A percentile compares a stretch with the other conserved stretches of the same genome.
These are phyloP conservation scores for Halcyon chelicuti DNA, from an alignment of 2,797 vertebrate genomes.

Conservation along the genomic window DNA sequence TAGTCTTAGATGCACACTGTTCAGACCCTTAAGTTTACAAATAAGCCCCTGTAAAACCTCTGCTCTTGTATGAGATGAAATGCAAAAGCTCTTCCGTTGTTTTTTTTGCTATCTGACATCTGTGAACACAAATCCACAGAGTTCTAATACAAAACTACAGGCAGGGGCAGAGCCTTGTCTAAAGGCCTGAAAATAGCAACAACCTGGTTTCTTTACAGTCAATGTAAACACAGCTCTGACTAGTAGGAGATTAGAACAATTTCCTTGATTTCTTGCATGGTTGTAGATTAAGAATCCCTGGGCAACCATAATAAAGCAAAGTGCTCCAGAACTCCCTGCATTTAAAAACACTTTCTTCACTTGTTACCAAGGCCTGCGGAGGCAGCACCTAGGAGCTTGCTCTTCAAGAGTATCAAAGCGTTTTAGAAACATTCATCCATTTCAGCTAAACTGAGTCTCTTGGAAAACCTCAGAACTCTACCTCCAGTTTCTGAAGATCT, in stretches of 20 bases:
- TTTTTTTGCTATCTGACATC: background rate
- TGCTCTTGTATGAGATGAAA: background rate
- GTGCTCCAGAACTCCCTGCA: background rate
- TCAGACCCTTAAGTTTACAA: background rate
- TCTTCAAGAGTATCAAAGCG: background rate
- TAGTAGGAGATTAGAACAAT: background rate
- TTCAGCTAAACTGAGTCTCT: background rate
- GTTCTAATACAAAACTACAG: background rate
- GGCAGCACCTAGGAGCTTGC: background rate
- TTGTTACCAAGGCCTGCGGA: background rate
- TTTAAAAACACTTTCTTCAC: background rate
- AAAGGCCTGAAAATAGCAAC: background rate
- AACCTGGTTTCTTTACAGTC: background rate
- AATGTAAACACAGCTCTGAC: background rate
- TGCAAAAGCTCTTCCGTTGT: background rate
- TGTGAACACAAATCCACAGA: background rate
- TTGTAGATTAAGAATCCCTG: background rate
- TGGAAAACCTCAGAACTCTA: background rate
- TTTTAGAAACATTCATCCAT: background rate
- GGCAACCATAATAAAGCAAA: background rate
- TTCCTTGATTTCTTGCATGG: background rate
- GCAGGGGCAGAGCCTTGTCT: background rate
- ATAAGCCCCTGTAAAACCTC: background rate
- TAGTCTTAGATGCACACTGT: background rate
- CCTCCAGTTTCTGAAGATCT: background rate